Percentiles rank a stretch among this genome's conserved stretches.
phyloP scores from a whole-genome alignment of 2,113 vertebrate species.

The Burhinus bistriatus region DNA sequence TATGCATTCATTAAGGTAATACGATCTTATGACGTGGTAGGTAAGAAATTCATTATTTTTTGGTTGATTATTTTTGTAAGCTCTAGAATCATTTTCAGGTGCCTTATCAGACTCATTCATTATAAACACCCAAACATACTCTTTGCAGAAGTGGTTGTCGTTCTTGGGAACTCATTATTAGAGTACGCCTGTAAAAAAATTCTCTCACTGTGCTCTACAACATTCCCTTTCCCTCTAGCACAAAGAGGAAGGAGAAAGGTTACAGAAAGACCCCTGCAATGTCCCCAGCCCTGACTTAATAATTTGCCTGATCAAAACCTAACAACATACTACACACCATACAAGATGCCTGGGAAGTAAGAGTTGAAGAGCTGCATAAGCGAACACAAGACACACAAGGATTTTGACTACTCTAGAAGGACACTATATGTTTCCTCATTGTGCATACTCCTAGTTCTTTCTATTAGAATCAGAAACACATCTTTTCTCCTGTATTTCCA shows the following conservation, averaged over 20 bases:
- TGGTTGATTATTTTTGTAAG: neutral
- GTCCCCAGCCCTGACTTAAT: neutral
- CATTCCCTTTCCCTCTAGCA: neutral
- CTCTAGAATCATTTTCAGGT: neutral
- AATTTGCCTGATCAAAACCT: neutral
- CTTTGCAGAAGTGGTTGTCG: neutral
- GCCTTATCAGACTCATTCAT: neutral
- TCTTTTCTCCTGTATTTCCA: neutral
- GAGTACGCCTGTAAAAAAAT: neutral
- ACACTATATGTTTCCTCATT: neutral
- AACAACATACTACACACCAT: neutral
- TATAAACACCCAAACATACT: neutral
- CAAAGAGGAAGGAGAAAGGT: neutral
- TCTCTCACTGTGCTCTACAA: neutral
- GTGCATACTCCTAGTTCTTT: neutral
- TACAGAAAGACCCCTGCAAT: neutral
- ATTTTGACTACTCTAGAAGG: neutral
- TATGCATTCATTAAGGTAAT: neutral
- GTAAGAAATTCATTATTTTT: neutral
- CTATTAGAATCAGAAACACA: neutral
- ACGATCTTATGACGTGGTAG: neutral
- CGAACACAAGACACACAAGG: neutral
- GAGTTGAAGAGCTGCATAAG: neutral
- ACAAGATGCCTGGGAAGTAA: neutral
- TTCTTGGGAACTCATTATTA: neutral